Conservation (phyloP, 2,113 vertebrate species). For the Eptesicus fuscus region DNA sequence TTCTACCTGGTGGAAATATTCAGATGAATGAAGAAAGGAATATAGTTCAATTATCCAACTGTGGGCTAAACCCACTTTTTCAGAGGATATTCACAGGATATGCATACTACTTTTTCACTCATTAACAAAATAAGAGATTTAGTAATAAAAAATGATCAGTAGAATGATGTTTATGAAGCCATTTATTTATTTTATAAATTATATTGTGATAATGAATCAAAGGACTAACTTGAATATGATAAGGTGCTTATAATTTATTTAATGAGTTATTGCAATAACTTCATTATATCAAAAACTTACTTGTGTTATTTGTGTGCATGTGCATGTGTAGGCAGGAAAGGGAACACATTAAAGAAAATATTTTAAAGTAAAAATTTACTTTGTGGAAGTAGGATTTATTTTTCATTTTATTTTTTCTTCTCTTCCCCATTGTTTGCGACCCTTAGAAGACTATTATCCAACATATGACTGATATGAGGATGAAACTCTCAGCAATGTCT, state of each 20-base stretch:
- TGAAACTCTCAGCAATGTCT: background rate
- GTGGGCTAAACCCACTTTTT: background rate
- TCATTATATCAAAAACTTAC: background rate
- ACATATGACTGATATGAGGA: background rate
- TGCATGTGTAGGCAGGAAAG: background rate
- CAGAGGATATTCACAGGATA: background rate
- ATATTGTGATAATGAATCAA: background rate
- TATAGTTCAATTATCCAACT: background rate
- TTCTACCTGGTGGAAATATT: background rate
- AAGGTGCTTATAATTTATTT: background rate
- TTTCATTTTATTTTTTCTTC: background rate
- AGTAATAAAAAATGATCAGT: background rate
- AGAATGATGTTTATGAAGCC: background rate
- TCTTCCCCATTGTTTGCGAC: background rate
- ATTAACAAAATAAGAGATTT: background rate
- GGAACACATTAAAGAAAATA: background rate
- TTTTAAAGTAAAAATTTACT: background rate
- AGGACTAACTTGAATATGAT: background rate
- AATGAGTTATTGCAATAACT: background rate
- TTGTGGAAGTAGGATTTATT: background rate
- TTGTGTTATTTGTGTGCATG: background rate
- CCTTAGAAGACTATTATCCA: background rate
- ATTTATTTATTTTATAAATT: background rate
- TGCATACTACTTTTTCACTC: background rate
- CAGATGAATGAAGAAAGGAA: background rate